Percentiles rank a stretch among this genome's conserved stretches.
These are phyloP conservation scores for Stegastes partitus DNA, from an alignment of 2,113 vertebrate species.

Conservation along the genomic window DNA sequence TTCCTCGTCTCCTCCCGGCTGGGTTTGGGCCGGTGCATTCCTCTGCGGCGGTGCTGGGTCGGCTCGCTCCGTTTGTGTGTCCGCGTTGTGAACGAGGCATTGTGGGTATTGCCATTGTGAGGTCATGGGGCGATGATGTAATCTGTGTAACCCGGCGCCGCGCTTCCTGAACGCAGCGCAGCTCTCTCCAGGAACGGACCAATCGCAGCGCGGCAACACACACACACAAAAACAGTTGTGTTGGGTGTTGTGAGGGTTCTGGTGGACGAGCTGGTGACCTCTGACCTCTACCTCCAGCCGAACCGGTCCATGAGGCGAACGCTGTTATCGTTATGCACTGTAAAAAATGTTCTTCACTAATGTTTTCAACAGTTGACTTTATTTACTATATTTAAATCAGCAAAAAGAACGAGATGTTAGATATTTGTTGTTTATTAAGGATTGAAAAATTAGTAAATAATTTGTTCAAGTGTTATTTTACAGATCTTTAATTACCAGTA, in stretches of 20 bases:
- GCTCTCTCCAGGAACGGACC: conserved; percentile 60
- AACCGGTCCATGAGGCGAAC: no score
- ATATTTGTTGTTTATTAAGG: no score
- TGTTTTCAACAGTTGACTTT: no score
- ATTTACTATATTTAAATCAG: no score
- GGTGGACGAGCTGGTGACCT: not conserved
- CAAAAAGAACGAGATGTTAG: no score
- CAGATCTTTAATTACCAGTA: no score
- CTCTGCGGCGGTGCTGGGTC: no score
- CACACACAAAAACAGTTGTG: conserved; percentile 11
- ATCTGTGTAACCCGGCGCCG: conserved; percentile 75
- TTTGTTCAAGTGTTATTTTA: no score
- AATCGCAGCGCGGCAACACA: conserved; percentile 36
- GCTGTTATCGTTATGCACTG: no score
- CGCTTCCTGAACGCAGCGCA: conserved; percentile 72
- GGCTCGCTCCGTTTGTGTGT: conserved; percentile 33
- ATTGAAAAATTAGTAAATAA: no score
- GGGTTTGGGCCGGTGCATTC: conserved; percentile 49
- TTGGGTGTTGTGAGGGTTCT: conserved; percentile 6
- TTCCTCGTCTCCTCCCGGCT: conserved; percentile 12
- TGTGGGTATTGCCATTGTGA: conserved; percentile 72
- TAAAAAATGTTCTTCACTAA: no score
- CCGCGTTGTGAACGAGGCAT: conserved; percentile 60
- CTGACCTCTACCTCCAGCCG: not conserved
- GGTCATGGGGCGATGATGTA: conserved; percentile 81